These are phyloP conservation scores for Oscheius myriophilus DNA, from an alignment of 2,888 invertebrate species.

Conservation along the genomic window DNA sequence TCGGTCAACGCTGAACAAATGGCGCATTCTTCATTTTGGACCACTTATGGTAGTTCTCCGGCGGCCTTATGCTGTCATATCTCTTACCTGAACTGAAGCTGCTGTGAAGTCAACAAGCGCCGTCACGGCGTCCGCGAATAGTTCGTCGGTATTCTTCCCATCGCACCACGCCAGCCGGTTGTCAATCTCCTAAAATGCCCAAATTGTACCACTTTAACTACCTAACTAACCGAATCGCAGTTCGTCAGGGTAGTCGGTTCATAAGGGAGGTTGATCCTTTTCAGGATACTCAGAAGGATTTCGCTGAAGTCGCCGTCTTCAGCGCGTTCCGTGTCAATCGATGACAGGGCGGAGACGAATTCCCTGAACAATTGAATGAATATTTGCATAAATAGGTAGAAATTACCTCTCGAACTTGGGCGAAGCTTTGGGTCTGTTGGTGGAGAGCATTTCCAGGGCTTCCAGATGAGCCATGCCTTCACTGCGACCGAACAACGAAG, in stretches of 20 bases:
- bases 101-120: conserved; percentile 53
- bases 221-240: conserved; percentile 2
- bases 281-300: background rate
- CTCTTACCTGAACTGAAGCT: conserved; percentile 50
- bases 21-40: too few species aligned
- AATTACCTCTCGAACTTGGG: conserved; percentile 33
- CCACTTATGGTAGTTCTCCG: too few species aligned
- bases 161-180: conserved; percentile 24
- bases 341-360: conserved; percentile 6
- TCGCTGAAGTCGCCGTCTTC: conserved; percentile 22
- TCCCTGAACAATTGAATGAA: background rate
- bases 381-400: too few species aligned
- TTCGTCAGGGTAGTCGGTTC: conserved; percentile 17
- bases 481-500: conserved; percentile 58
- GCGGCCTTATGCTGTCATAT: too few species aligned
- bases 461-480: conserved; percentile 85
- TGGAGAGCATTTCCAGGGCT: conserved; percentile 88
- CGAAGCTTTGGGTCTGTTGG: conserved; percentile 77
- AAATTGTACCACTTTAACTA: background rate
- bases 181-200: conserved; percentile 11
- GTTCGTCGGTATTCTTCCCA: conserved; percentile 41
- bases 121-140: conserved; percentile 48
- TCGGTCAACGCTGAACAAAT: too few species aligned
- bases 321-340: conserved; percentile 3
- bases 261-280: conserved; percentile 19